Conservation (phyloP, 1,140 invertebrate genomes). For the Macrotrachela quadricornifera region DNA sequence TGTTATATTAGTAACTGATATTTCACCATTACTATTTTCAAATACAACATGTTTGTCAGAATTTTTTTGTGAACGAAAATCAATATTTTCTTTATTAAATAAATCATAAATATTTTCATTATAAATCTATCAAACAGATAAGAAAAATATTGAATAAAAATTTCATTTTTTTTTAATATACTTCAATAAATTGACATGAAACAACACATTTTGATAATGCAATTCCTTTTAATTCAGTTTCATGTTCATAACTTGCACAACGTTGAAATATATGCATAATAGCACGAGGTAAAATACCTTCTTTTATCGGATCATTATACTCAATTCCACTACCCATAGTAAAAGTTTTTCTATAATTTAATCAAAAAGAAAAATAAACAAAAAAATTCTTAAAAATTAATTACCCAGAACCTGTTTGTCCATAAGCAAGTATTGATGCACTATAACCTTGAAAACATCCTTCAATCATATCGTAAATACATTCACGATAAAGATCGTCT, state of each 20-base stretch:
- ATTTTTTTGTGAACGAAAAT: too few species aligned
- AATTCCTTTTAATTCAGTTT: too few species aligned
- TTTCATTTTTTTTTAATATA: too few species aligned
- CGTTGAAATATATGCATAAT: conserved; percentile 57
- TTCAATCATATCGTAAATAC: conserved; percentile 48
- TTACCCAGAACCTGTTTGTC: conserved; percentile 46
- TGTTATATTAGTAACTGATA: conserved; percentile 29
- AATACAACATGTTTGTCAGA: too few species aligned
- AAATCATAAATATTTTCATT: too few species aligned
- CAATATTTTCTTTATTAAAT: too few species aligned
- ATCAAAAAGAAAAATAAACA: not conserved
- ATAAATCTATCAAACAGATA: too few species aligned
- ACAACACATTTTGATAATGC: too few species aligned
- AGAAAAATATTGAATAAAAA: too few species aligned
- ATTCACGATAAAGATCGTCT: conserved; percentile 48
- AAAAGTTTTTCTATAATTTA: conserved; percentile 30
- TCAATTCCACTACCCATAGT: conserved; percentile 25
- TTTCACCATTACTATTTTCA: too few species aligned
- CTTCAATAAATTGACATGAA: too few species aligned
- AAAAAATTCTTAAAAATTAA: conserved; percentile 55
- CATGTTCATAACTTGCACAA: conserved; percentile 59
- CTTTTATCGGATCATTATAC: conserved; percentile 34
- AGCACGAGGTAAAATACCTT: conserved; percentile 63
- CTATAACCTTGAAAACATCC: conserved; percentile 71
- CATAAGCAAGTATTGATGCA: conserved; percentile 62